Evolutionary conservation across 2,113 vertebrate genomes (phyloP).

Genomic region (Corythornis cristatus): DNA sequence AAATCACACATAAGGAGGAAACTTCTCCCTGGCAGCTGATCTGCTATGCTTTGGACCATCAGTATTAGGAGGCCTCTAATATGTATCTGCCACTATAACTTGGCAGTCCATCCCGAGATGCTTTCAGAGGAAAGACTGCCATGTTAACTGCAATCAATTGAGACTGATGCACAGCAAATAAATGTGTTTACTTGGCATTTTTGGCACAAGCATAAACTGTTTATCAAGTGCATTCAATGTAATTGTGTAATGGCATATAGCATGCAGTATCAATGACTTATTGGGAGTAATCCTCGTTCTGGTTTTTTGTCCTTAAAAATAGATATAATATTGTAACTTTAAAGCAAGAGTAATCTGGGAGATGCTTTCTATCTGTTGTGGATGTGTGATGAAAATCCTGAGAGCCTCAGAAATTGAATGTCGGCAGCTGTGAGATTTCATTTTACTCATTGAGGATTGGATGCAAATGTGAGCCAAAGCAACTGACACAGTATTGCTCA

Average conservation of each 20-base stretch:
- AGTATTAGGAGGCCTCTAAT: background rate
- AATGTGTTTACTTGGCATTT: slow-evolving; percentile 9
- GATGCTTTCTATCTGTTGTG: background rate
- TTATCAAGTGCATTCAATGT: background rate
- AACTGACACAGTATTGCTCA: background rate
- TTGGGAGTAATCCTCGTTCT: background rate
- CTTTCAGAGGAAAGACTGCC: background rate
- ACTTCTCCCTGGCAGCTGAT: background rate
- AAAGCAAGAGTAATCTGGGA: background rate
- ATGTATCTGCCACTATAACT: background rate
- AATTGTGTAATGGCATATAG: slow-evolving; percentile 12
- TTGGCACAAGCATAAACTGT: slow-evolving; percentile 4
- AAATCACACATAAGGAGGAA: background rate
- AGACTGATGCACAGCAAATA: background rate
- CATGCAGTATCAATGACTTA: background rate
- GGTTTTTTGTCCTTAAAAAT: background rate
- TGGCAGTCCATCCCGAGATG: background rate
- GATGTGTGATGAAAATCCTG: slow-evolving; percentile 2
- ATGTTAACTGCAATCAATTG: slow-evolving; percentile 8
- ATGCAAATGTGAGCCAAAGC: slow-evolving; percentile 8
- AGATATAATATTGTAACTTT: background rate
- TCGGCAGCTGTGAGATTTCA: slow-evolving; percentile 23
- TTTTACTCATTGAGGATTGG: background rate
- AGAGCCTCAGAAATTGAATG: background rate
- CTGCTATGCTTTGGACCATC: background rate